Evolutionary conservation across 2,113 vertebrate species (phyloP), one percentile per base, ranked within the genome.

Genomic region (Origma solitaria): DNA sequence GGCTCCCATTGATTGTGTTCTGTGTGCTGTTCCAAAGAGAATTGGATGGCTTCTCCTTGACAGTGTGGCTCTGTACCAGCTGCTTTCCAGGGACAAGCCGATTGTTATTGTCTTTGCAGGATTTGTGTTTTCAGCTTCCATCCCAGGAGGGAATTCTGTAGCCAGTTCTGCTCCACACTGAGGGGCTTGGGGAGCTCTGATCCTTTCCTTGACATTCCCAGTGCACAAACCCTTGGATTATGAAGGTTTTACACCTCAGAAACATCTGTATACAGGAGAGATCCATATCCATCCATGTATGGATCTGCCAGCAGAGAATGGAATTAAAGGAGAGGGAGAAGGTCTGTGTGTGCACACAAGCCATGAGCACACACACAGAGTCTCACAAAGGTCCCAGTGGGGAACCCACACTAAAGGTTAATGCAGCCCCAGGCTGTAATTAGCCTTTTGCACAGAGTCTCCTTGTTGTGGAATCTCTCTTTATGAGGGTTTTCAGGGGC

Each of bases 401-500:
- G 96, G 90, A 95, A 17, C 86, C 88, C 90, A 86, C 93, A 88
- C 79, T 95, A 97, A 96, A 96, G 96, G 96, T 96, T 97, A 96
- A 94, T 84, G 95, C 88, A 96, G 96, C 96, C 96, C 92, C 95
- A 96, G 96, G 96, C 95, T 96, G 86, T 97, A 96, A 97, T 96
- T 97, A 96, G 95, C 95, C 95, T 92, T 96, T 93, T 95, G 95
- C 93, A 96, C 95, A 97, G 95, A 90, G 92, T 90, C 86, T 90
- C 92, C 92, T 96, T 97, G 95, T 96, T 96, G 95, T 96, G 93
- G 95, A 97, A 96, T 96, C 90, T 96, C 92, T 86, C 80, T 97
- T 96, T 93, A 94, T 93, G 95, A 96, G 80, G 88, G 51, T 88
- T 96, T 95, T 49, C 89, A 86, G 95, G 77, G 90, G 85, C 92